Conservation (phyloP, 2,888 invertebrate genomes). For the Rhodophaea formosa region DNA sequence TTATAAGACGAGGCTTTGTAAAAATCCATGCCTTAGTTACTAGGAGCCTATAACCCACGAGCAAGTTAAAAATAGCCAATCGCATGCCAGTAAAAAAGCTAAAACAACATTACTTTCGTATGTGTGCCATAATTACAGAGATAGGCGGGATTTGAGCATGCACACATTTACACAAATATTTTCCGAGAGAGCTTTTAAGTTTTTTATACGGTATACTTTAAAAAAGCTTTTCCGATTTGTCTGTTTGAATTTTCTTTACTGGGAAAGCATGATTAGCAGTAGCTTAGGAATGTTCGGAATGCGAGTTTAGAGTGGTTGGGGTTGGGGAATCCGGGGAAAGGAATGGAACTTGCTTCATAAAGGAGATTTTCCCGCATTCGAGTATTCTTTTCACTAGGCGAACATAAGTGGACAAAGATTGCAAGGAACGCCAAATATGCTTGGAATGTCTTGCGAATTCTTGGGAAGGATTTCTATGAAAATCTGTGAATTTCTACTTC, state of each 20-base stretch:
- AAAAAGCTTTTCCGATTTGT: constrained; percentile 73
- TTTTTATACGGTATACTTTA: constrained; percentile 57
- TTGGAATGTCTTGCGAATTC: constrained; percentile 31
- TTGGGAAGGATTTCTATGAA: not conserved
- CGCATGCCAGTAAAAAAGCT: constrained; percentile 27
- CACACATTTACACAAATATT: constrained; percentile 30
- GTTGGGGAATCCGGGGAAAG: constrained; percentile 32
- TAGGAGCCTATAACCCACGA: constrained; percentile 42
- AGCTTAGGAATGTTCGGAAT: constrained; percentile 60
- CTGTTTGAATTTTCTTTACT: constrained; percentile 74
- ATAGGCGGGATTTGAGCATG: constrained; percentile 39
- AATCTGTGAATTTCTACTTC: not conserved
- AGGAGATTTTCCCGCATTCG: constrained; percentile 79
- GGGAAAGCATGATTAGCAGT: constrained; percentile 51
- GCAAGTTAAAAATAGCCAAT: constrained; percentile 25
- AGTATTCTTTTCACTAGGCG: constrained; percentile 72
- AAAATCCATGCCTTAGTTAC: constrained; percentile 54
- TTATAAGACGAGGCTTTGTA: constrained; percentile 46
- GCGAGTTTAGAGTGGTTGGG: constrained; percentile 37
- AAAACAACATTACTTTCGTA: constrained; percentile 26
- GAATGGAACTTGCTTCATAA: constrained; percentile 51
- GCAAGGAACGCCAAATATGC: constrained; percentile 45
- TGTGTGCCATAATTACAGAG: constrained; percentile 32
- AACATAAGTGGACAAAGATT: constrained; percentile 42
- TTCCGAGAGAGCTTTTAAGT: constrained; percentile 51